Conservation (phyloP, 1,140 invertebrate species). For the Papilio polytes region DNA sequence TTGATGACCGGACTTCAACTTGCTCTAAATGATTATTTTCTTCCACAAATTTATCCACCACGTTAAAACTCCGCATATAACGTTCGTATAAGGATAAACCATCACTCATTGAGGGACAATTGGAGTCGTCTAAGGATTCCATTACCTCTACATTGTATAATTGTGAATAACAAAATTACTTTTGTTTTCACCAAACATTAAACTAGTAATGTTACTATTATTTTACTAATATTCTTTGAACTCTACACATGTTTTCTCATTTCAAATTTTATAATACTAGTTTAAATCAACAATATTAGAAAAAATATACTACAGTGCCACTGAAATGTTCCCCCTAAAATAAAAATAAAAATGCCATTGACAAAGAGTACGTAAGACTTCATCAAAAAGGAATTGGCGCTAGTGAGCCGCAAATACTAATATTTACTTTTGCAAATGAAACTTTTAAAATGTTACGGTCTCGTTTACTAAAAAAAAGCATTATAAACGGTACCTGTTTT, state of each 20-base stretch:
- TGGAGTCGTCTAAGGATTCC: constrained; percentile 77
- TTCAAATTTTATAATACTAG: not conserved
- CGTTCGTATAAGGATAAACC: constrained; percentile 77
- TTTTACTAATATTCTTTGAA: not conserved
- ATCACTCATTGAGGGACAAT: constrained; percentile 75
- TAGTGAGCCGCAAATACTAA: not conserved
- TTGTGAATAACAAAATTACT: constrained; percentile 20
- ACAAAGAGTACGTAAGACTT: not conserved
- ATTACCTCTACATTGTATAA: constrained; percentile 69
- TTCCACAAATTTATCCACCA: constrained; percentile 63
- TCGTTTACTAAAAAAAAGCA: too few relatives aligned
- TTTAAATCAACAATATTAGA: not conserved
- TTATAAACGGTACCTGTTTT: too few relatives aligned
- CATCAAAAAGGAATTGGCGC: not conserved
- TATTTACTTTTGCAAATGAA: not conserved
- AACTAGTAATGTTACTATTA: not conserved
- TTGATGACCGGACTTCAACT: constrained; percentile 49
- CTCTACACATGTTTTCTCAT: not conserved
- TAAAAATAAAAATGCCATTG: not conserved
- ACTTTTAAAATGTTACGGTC: too few relatives aligned
- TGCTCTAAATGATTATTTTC: constrained; percentile 51
- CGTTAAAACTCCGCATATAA: constrained; percentile 78
- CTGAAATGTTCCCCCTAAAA: not conserved
- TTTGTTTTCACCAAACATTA: constrained; percentile 26
- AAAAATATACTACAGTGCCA: not conserved